phyloP scores from a whole-genome alignment of 2,113 vertebrate species.

The Suricata suricatta region DNA sequence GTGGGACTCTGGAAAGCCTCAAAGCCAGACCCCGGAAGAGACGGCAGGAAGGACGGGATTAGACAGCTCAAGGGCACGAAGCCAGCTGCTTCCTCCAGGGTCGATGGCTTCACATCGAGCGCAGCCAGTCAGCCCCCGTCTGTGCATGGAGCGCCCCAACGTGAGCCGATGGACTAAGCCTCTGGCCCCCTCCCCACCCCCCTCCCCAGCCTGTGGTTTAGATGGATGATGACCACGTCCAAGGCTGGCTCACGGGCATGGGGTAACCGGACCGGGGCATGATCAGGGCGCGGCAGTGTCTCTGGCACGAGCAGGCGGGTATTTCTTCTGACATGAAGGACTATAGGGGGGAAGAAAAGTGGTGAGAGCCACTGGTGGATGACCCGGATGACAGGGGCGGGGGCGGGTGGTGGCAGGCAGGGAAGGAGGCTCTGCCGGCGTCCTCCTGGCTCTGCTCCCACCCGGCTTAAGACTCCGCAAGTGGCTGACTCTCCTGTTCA shows the following conservation, averaged over 20 bases:
- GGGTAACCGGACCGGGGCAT: fast-evolving
- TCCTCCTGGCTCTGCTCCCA: neutral
- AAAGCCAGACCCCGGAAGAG: neutral
- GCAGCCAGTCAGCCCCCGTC: neutral
- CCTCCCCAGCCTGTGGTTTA: fast-evolving
- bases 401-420: fast-evolving
- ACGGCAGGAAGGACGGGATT: neutral
- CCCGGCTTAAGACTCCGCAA: neutral
- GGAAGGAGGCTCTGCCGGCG: neutral
- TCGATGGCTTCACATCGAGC: neutral
- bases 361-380: neutral
- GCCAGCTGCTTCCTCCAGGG: slow-evolving; percentile 32
- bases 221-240: fast-evolving
- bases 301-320: neutral
- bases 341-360: neutral
- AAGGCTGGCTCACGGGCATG: fast-evolving
- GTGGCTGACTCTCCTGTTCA: neutral
- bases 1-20: neutral
- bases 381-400: neutral
- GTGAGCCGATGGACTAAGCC: fast-evolving
- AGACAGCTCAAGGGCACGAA: neutral
- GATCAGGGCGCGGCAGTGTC: neutral
- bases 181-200: neutral
- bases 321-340: neutral
- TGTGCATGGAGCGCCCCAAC: fast-evolving